Percentiles rank a stretch among this genome's conserved stretches.
Evolutionary conservation across 2,113 vertebrate species (phyloP).

Genomic region (Apeltes quadracus): DNA sequence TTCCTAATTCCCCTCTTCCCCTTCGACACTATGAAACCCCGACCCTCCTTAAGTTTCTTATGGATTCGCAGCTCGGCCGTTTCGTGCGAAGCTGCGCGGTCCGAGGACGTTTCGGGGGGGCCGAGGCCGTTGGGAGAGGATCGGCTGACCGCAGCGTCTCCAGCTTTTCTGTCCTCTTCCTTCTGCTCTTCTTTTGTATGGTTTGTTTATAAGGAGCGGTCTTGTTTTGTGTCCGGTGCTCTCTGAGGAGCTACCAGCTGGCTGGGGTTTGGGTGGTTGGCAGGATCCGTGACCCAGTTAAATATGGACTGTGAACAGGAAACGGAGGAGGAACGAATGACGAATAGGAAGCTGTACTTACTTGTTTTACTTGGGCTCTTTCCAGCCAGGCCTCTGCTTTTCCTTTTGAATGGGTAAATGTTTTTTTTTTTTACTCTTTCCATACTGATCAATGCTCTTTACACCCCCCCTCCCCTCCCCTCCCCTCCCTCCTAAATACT

Average conservation of each 20-base stretch:
- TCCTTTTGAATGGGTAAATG: slow-evolving; percentile 21
- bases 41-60: not conserved
- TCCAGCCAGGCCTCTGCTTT: slow-evolving; percentile 12
- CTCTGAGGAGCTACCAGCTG: slow-evolving; percentile 55
- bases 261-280: slow-evolving; percentile 53
- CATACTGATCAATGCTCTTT: slow-evolving; percentile 30
- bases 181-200: not conserved
- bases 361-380: slow-evolving; percentile 32
- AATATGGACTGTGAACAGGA: slow-evolving; percentile 69
- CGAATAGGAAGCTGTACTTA: slow-evolving; percentile 48
- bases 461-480: not conserved
- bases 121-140: slow-evolving; percentile 2
- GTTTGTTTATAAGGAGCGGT: slow-evolving; percentile 37
- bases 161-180: not conserved
- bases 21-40: not conserved
- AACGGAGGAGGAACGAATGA: slow-evolving; percentile 62
- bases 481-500: not conserved
- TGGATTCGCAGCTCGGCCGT: slow-evolving; percentile 11
- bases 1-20: slow-evolving; percentile 33
- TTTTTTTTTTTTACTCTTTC: slow-evolving; percentile 15
- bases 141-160: slow-evolving; percentile 2
- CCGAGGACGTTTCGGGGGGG: slow-evolving; percentile 13
- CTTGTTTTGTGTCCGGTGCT: slow-evolving; percentile 31
- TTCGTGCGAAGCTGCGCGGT: slow-evolving; percentile 20
- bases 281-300: slow-evolving; percentile 72